Conservation (phyloP, 2,888 invertebrate genomes). For the Cryptophagus acutangulus region DNA sequence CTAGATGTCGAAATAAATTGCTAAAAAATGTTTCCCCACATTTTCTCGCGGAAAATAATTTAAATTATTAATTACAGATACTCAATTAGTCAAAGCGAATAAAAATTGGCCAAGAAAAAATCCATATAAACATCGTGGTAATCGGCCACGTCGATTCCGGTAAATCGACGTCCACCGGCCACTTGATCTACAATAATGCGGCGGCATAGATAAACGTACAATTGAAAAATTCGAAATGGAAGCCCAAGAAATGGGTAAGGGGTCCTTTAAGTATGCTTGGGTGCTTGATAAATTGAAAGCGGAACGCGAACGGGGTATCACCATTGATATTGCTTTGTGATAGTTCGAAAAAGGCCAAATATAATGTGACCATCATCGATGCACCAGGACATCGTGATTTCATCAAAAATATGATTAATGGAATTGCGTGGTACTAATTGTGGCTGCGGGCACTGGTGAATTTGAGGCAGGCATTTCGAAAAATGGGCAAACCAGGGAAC, state of each 20-base stretch:
- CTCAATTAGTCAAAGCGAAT: constrained; percentile 13
- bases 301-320: constrained; percentile 94
- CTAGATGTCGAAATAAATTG: too few relatives aligned
- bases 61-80: too few relatives aligned
- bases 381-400: constrained; percentile 97
- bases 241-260: constrained; percentile 99
- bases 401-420: constrained; percentile 99
- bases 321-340: constrained; percentile 94
- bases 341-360: constrained; percentile 92
- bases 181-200: constrained; percentile 98
- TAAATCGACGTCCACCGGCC: constrained; percentile 90
- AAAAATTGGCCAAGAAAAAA: constrained; percentile 90
- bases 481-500: constrained; percentile 97
- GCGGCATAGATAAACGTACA: constrained; percentile 97
- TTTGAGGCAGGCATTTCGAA: constrained; percentile 98
- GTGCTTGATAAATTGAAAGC: constrained; percentile 97
- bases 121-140: constrained; percentile 96
- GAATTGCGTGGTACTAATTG: constrained; percentile 95
- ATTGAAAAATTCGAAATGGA: too few relatives aligned
- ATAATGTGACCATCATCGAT: constrained; percentile 93
- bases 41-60: too few relatives aligned
- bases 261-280: constrained; percentile 99
- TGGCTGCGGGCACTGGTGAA: constrained; percentile 95
- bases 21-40: too few relatives aligned
- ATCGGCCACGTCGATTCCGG: constrained; percentile 98